Base-by-base conservation (phyloP, 1,140 invertebrate species). In the Polypedilum vanderplanki region DNA sequence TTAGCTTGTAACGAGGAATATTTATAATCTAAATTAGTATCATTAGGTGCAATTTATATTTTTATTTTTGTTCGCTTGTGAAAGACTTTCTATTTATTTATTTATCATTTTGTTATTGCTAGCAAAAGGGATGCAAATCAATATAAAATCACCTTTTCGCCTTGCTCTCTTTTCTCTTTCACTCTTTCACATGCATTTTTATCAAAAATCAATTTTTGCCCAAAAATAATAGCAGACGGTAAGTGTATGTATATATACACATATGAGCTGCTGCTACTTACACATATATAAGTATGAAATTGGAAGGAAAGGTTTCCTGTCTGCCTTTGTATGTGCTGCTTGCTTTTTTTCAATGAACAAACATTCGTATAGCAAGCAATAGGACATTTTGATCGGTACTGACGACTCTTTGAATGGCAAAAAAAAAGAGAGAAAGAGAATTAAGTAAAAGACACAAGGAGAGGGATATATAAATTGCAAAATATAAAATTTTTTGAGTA, bases 191-290 rank as follows among this genome's bases (percentile, higher is more conserved):
- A 67, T 18, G 18, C 5, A 33, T n/a, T 70, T 18, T 70, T 70
- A 70, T 70, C 65, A 70, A 70, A 70, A 70, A 70, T n/a, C 65
- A 70, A 70, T 70, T 70, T 22, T n/a, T 12, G 12, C n/a, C 46
- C 12, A 57, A 57, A 57, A 57, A 57, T 57, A 57, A n/a, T 12
- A n/a, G n/a, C n/a, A 57, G n/a, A n/a, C n/a, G n/a, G 12, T n/a
- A 57, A 57, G 12, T 57, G 12, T 15, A 15, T 57, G 9, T 57
- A 15, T 46, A 9, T 57, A 57, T n/a, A 57, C 46, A 57, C 12
- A 57, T 57, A 46, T 10, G 15, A 46, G 46, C 12, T 57, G 4
- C n/a, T 57, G 12, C 46, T 57, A 12, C 65, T 22, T 9, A 70
- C n/a, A 70, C 20, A 7, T 15, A 70, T 18, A 70, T 7, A 18